Conservation (phyloP, 1,140 invertebrate species). For the Psix sp. region DNA sequence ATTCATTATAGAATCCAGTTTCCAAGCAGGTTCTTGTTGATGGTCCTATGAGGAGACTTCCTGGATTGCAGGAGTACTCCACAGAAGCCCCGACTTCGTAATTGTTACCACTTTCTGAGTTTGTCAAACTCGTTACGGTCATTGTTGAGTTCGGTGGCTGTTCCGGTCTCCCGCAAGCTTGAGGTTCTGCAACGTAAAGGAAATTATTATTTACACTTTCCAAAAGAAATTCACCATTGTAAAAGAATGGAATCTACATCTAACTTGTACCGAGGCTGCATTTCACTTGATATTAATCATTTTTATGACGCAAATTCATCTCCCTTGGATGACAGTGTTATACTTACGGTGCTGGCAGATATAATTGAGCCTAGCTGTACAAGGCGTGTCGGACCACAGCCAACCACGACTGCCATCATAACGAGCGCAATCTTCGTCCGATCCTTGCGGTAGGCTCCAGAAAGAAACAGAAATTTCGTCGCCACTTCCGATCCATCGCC, state of each 20-base stretch:
- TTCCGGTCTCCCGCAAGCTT: slow-evolving; percentile 92
- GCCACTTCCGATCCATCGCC: slow-evolving; percentile 92
- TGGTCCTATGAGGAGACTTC: slow-evolving; percentile 91
- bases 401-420: slow-evolving; percentile 96
- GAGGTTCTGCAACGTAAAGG: slow-evolving; percentile 82
- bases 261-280: not conserved
- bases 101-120: slow-evolving; percentile 74
- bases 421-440: slow-evolving; percentile 88
- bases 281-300: slow-evolving; percentile 12
- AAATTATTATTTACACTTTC: slow-evolving; percentile 36
- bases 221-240: slow-evolving; percentile 26
- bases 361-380: slow-evolving; percentile 89
- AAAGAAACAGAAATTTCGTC: slow-evolving; percentile 93
- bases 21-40: slow-evolving; percentile 89
- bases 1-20: slow-evolving; percentile 95
- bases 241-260: slow-evolving; percentile 4
- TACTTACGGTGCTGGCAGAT: slow-evolving; percentile 95
- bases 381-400: slow-evolving; percentile 96
- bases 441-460: slow-evolving; percentile 91
- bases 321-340: too few species aligned
- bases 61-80: slow-evolving; percentile 91
- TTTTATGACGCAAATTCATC: too few species aligned
- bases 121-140: slow-evolving; percentile 73
- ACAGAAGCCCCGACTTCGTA: slow-evolving; percentile 92
- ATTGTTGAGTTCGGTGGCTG: slow-evolving; percentile 96